These are phyloP conservation scores for Amitus sp. DNA, from an alignment of 2,888 invertebrate species.

Conservation along the genomic window DNA sequence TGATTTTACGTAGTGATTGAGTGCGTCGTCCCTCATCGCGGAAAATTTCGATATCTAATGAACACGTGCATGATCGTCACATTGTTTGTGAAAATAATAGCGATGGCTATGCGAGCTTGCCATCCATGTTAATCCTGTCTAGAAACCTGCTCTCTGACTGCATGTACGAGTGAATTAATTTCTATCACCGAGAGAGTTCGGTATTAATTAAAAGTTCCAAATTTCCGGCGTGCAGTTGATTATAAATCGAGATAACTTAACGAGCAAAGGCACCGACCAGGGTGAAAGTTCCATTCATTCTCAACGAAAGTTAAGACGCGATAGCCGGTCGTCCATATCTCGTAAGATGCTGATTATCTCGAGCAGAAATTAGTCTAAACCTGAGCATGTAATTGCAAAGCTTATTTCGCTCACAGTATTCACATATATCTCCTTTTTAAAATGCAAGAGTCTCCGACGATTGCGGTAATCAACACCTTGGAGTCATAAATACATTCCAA, in stretches of 20 bases:
- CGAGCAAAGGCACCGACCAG: conserved; percentile 10
- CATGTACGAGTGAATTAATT: conserved; percentile 7
- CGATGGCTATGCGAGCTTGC: too few species aligned
- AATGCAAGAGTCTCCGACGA: conserved; percentile 10
- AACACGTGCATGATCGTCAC: too few species aligned
- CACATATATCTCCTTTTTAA: conserved; percentile 2
- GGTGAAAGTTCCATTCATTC: conserved; percentile 12
- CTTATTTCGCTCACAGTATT: conserved; percentile 5
- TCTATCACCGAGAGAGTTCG: conserved; percentile 9
- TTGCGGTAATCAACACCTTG: neutral
- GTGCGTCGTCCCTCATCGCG: too few species aligned
- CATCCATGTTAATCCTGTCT: neutral
- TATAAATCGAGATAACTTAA: conserved; percentile 14
- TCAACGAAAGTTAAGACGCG: conserved; percentile 1
- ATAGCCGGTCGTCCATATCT: conserved; percentile 8
- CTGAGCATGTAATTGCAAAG: conserved; percentile 10
- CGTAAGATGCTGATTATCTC: neutral
- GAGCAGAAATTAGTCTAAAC: conserved; percentile 9
- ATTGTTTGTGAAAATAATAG: too few species aligned
- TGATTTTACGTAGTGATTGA: too few species aligned
- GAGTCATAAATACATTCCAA: neutral
- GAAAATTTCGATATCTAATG: neutral
- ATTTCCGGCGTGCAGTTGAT: conserved; percentile 13
- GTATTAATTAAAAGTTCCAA: conserved; percentile 24
- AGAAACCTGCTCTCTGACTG: too few species aligned